These are phyloP conservation scores for Harpagoxenus sublaevis DNA, from an alignment of 2,888 invertebrate genomes.

Conservation along the genomic window DNA sequence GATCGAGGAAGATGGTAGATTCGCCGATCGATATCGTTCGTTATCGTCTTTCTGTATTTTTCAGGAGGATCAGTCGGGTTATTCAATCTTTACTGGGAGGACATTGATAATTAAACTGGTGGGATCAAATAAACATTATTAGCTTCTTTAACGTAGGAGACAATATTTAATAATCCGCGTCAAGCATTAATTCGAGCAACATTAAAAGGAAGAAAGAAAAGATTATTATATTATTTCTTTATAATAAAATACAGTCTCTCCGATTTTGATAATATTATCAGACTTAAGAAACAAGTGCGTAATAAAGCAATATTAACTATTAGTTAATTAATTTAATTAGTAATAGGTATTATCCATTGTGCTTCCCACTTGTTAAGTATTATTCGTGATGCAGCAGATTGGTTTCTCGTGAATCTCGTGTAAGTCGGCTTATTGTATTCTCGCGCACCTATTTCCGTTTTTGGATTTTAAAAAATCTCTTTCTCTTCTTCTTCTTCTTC, in stretches of 20 bases:
- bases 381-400: neutral
- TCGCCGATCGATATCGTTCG: slow-evolving; percentile 40
- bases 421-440: neutral
- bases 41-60: slow-evolving; percentile 32
- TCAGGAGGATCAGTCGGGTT: neutral
- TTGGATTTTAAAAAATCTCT: neutral
- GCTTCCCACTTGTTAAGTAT: neutral
- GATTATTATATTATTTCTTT: neutral
- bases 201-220: neutral
- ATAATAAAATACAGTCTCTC: neutral
- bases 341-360: neutral
- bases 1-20: slow-evolving; percentile 42
- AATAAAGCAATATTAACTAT: neutral
- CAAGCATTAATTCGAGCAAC: neutral
- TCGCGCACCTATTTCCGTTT: neutral
- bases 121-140: slow-evolving; percentile 18
- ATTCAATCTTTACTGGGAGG: neutral
- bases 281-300: neutral
- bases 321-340: neutral
- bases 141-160: neutral
- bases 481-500: no score
- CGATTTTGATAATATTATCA: neutral
- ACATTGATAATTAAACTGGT: slow-evolving; percentile 33
- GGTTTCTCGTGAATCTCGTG: neutral
- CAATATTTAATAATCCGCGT: slow-evolving; percentile 22